Conservation (phyloP, 1,140 invertebrate genomes). For the Tetraneura akinire region DNA sequence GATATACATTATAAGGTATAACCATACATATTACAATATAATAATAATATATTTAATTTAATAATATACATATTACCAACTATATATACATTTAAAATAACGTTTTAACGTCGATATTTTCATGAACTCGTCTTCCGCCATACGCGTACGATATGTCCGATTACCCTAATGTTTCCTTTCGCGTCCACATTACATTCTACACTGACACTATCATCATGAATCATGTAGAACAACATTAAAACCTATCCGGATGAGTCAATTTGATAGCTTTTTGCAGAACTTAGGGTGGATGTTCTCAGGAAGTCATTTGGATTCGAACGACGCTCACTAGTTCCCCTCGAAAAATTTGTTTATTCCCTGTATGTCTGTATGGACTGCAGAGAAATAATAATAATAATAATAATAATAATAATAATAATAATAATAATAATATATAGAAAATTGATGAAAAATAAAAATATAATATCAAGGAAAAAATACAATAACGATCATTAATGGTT, state of each 20-base stretch:
- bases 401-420: no score
- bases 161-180: constrained; percentile 18
- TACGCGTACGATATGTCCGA: not conserved
- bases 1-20: no score
- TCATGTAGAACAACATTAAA: constrained; percentile 9
- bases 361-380: no score
- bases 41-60: no score
- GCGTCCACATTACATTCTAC: not conserved
- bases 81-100: no score
- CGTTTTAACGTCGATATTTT: no score
- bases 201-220: constrained; percentile 8
- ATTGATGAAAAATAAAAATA: no score
- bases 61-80: no score
- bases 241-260: constrained; percentile 25
- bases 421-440: no score
- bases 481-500: no score
- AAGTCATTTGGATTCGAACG: constrained; percentile 31
- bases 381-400: not conserved
- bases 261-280: not conserved
- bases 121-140: constrained; percentile 13
- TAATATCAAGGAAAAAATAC: no score
- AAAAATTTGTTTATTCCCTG: constrained; percentile 21
- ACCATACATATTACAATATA: no score
- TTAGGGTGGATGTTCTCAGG: constrained; percentile 23
- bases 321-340: not conserved